Evolutionary conservation across 2,113 vertebrate genomes (phyloP), one percentile per base, ranked within the genome.

Genomic region (Bombycilla garrulus): DNA sequence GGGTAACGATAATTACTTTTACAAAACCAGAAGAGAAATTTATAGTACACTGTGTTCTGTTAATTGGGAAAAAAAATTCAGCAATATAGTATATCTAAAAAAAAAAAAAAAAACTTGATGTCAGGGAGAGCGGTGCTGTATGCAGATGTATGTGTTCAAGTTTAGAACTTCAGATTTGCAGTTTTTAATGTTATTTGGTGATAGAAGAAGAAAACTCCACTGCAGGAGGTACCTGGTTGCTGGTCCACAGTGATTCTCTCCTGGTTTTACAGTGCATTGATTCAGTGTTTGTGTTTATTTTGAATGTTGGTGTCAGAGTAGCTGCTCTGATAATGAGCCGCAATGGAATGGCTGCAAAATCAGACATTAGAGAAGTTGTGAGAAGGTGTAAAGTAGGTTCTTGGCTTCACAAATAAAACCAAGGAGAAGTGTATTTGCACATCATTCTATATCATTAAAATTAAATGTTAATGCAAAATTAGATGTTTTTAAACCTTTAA

Each of bases 1-100:
- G 53, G 48, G 28, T 33, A 65, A 38, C 0, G 0, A 18, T 40
- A 47, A 51, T 21, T 54, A 29, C 10, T 36, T 64, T 2, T 3
- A 42, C 0, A 8, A 38, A 74, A 7, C 16, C 50, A 60, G 58
- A 73, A 69, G 88, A 60, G 44, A 77, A 54, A 42, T 23, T 61
- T n/a, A 23, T 42, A 50, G 10, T 62, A 22, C 11, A 58, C 91
- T 0, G 0, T 38, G 12, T 44, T 87, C 45, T 44, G 35, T 50
- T 65, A 72, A 44, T 31, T 42, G 26, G 29, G 16, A 69, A 88
- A 22, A 53, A 60, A 25, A 23, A 72, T 74, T 73, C 54, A 45
- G 28, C 8, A 13, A 18, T 22, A 10, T 18, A 42, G 9, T 38
- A 38, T 38, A 38, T 38, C 38, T 10, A 38, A 38, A 38, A 38